Base-by-base conservation (phyloP, 2,113 vertebrate genomes). In the Oxyruncus cristatus region DNA sequence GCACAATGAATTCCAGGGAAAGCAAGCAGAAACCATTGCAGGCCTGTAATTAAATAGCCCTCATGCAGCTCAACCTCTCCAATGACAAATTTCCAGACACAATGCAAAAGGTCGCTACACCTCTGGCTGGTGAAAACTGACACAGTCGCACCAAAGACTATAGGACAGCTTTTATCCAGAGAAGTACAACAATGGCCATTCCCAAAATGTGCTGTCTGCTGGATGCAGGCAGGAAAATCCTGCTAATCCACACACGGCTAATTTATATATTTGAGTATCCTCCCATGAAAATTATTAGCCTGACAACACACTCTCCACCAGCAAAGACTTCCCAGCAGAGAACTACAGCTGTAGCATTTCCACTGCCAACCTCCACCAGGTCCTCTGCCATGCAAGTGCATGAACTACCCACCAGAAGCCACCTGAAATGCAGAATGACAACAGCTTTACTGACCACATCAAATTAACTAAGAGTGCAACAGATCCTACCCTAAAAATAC, bases 11-110 rank as follows among this genome's bases (percentile, higher is more conserved):
- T 74, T 94, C 89, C 66, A 89, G 44, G 86, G 88, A 84, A 84
- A 93, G 81, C 85, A 83, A 50, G 93, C 81, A 96, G 78, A 79
- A 97, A 89, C 42, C 67, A 49, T 49, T 23, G 46, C 18, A 81
- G 73, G 85, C 91, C 82, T 85, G 79, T 93, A 95, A 94, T 91
- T 89, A 94, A 93, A 97, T n/a, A 89, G 44, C 70, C 47, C 76
- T 76, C 55, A 42, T 24, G 88, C 10, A 50, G 63, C 55, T 85
- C 93, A 92, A 66, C 56, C 58, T 74, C 72, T 49, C 70, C 67
- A 26, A 3, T 19, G 82, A 84, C 46, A 30, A 68, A 88, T 30
- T 42, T 52, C 90, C 92, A 56, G 39, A 33, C 0, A 1, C 72
- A 76, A 44, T 16, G 67, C 71, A 27, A 23, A 95, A 88, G 73